Evolutionary conservation across 2,797 vertebrate species (phyloP).

Genomic region (Leuciscus waleckii): DNA sequence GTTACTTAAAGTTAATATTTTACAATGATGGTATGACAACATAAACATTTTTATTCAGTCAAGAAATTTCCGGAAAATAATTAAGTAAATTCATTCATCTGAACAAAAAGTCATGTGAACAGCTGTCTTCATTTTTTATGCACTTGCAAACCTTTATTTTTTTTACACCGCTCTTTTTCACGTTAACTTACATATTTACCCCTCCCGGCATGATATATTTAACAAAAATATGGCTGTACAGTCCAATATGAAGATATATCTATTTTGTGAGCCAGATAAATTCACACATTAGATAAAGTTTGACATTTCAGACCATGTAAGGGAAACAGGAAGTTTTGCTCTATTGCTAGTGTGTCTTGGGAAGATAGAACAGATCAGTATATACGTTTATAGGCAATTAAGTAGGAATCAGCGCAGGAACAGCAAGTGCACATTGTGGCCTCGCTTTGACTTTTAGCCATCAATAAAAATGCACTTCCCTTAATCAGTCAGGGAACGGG

Average conservation of each 20-base stretch:
- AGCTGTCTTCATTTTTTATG: background rate
- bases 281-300: conserved; percentile 39
- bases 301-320: conserved; percentile 41
- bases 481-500: conserved; percentile 70
- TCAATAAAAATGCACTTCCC: conserved; percentile 62
- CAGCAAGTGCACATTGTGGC: conserved; percentile 60
- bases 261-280: conserved; percentile 45
- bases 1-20: background rate
- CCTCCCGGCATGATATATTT: conserved; percentile 20
- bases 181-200: background rate
- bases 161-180: background rate
- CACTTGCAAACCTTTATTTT: background rate
- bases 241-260: conserved; percentile 43
- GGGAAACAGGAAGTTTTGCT: conserved; percentile 14
- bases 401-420: conserved; percentile 42
- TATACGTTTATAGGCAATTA: conserved; percentile 23
- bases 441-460: conserved; percentile 52
- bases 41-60: background rate
- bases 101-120: background rate
- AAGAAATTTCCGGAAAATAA: background rate
- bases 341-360: background rate
- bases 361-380: background rate
- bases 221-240: conserved; percentile 21
- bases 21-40: background rate
- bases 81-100: background rate